Evolutionary conservation across 2,113 vertebrate species (phyloP).

Genomic region (Dermatemys mawii): DNA sequence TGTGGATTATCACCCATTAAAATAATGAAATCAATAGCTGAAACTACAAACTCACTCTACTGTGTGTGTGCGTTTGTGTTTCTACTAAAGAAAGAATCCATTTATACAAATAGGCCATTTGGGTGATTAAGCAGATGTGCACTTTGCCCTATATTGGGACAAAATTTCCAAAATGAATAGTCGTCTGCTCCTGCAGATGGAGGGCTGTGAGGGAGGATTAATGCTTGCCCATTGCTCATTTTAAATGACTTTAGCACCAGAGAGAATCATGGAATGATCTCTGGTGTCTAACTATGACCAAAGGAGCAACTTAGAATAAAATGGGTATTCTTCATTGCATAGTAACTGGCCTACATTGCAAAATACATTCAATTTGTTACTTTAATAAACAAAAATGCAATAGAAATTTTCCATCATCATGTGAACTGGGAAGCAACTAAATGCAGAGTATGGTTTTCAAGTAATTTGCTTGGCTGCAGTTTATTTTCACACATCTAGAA

Average conservation of each 20-base stretch:
- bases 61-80: not conserved
- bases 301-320: not conserved
- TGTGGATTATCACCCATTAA: slow-evolving; percentile 65
- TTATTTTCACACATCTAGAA: not conserved
- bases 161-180: slow-evolving; percentile 59
- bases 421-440: not conserved
- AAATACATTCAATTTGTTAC: not conserved
- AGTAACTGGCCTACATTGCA: not conserved
- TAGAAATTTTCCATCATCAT: not conserved
- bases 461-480: not conserved
- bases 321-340: not conserved
- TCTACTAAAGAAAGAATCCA: slow-evolving; percentile 42
- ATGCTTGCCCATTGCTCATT: not conserved
- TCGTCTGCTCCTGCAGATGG: slow-evolving; percentile 48
- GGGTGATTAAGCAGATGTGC: slow-evolving; percentile 59
- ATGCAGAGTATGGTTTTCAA: not conserved
- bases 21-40: slow-evolving; percentile 68
- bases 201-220: slow-evolving; percentile 59
- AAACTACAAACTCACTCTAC: not conserved
- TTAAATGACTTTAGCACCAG: slow-evolving; percentile 47
- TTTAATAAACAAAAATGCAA: not conserved
- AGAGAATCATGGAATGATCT: not conserved
- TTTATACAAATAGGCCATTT: slow-evolving; percentile 66
- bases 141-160: slow-evolving; percentile 50
- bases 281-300: not conserved